Evolutionary conservation across 2,888 invertebrate species (phyloP).

Genomic region (Caenorhabditis plicata): DNA sequence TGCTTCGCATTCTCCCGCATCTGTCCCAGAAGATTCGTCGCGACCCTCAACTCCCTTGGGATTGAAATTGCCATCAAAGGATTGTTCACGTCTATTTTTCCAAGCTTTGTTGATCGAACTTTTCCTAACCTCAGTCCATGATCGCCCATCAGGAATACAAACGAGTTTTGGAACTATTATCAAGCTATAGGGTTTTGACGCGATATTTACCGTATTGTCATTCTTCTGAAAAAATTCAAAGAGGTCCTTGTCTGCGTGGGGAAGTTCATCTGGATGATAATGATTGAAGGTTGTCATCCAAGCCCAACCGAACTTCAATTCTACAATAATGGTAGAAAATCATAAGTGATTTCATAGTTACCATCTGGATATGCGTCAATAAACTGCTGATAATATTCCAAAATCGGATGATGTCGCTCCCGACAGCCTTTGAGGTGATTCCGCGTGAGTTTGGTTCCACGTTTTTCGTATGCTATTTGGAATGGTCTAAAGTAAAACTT

Average conservation of each 20-base stretch:
- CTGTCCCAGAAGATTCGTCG: constrained; percentile 18
- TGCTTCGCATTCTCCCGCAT: constrained; percentile 30
- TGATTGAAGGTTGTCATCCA: constrained; percentile 50
- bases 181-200: not conserved
- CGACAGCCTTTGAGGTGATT: constrained; percentile 34
- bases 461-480: constrained; percentile 35
- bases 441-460: constrained; percentile 14
- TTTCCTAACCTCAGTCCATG: constrained; percentile 47
- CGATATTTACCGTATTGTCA: constrained; percentile 17
- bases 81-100: constrained; percentile 44
- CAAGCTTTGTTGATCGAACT: constrained; percentile 32
- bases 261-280: constrained; percentile 35
- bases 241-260: constrained; percentile 45
- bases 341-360: not conserved
- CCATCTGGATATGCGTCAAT: constrained; percentile 34
- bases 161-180: constrained; percentile 42
- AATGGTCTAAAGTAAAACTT: constrained; percentile 26
- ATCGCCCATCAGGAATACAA: constrained; percentile 48
- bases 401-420: constrained; percentile 33
- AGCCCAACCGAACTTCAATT: constrained; percentile 42
- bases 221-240: constrained; percentile 37
- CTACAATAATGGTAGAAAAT: not conserved
- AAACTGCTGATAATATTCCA: constrained; percentile 45
- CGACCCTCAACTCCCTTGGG: constrained; percentile 32
- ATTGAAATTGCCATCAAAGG: constrained; percentile 42